Conservation (phyloP, 2,797 vertebrate species). For the Prionace glauca region DNA sequence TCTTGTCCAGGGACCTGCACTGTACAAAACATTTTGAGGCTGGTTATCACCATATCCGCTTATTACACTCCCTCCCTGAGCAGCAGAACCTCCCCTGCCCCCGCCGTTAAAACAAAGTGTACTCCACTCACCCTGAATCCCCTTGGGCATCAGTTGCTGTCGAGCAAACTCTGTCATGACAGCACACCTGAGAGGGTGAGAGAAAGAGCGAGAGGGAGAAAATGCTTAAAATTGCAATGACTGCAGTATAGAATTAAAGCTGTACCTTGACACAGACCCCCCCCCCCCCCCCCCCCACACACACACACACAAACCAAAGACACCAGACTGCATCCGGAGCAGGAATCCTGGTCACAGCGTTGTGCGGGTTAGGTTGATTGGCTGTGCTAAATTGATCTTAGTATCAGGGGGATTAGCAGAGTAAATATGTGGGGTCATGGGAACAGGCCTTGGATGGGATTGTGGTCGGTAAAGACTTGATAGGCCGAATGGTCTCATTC, state of each 20-base stretch:
- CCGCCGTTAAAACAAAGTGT: background rate
- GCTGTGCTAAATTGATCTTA: too few relatives aligned
- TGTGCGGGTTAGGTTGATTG: too few relatives aligned
- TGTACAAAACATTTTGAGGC: slow-evolving; percentile 37
- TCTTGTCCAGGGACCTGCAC: slow-evolving; percentile 70
- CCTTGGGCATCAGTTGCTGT: slow-evolving; percentile 63
- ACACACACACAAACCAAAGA: background rate
- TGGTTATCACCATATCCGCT: background rate
- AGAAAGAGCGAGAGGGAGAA: background rate
- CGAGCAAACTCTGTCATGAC: slow-evolving; percentile 80
- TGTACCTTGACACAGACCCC: too few relatives aligned
- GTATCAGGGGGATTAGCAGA: too few relatives aligned
- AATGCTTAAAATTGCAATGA: background rate
- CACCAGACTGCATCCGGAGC: background rate
- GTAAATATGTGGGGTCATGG: too few relatives aligned
- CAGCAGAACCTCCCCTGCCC: too few relatives aligned
- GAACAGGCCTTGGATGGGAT: too few relatives aligned
- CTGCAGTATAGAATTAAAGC: background rate
- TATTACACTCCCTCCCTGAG: background rate
- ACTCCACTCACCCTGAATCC: slow-evolving; percentile 60
- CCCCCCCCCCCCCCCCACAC: too few relatives aligned
- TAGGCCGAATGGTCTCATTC: too few relatives aligned
- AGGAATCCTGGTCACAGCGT: too few relatives aligned
- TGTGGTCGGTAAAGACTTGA: too few relatives aligned
- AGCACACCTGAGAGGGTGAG: slow-evolving; percentile 63